Conservation (phyloP, 1,140 invertebrate genomes). For the Leptopilina clavipes region DNA sequence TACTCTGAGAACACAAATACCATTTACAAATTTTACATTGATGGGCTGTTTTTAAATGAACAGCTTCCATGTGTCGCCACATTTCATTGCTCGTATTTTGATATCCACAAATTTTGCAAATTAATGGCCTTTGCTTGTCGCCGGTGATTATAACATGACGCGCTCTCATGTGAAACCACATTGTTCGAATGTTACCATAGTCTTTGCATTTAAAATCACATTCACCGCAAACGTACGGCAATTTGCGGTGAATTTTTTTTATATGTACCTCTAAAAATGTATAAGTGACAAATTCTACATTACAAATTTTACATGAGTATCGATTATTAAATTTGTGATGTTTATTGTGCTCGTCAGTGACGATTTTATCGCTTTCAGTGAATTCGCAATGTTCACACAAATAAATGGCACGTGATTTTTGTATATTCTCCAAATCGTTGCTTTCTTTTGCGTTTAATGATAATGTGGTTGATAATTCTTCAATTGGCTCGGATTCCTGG, state of each 20-base stretch:
- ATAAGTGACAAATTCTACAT: neutral
- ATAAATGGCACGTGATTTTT: neutral
- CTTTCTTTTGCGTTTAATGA: neutral
- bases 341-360: neutral
- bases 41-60: neutral
- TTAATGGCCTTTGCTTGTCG: neutral
- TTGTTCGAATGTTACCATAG: neutral
- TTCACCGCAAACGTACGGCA: neutral
- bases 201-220: conserved; percentile 13
- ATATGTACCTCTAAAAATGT: neutral
- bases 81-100: conserved; percentile 13
- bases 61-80: neutral
- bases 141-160: neutral
- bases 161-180: conserved; percentile 26
- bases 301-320: neutral
- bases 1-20: neutral
- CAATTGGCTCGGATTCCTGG: neutral
- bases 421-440: neutral
- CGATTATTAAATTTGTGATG: neutral
- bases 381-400: conserved; percentile 16
- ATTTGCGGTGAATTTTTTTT: neutral
- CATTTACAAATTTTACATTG: neutral
- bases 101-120: neutral
- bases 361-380: neutral
- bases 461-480: no score